phyloP scores from a whole-genome alignment of 1,140 invertebrate genomes.

The Procambarus virginalis region DNA sequence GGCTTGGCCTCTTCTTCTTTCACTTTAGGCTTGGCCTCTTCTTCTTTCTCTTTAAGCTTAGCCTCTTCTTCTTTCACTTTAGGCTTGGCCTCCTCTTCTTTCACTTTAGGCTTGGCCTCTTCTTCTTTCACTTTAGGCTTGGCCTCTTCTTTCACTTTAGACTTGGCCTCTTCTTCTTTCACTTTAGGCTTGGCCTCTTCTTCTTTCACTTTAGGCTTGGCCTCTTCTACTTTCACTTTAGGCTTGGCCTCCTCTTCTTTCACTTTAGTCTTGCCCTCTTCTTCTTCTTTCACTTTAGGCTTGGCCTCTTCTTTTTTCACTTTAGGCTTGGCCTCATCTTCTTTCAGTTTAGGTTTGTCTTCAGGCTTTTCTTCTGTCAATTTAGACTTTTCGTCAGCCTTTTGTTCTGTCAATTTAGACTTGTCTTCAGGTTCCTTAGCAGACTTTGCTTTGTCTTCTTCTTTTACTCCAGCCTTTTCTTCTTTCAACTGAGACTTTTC shows the following conservation, averaged over 20 bases:
- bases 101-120: background rate
- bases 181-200: background rate
- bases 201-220: conserved; percentile 23
- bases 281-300: background rate
- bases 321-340: background rate
- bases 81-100: background rate
- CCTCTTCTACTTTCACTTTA: conserved; percentile 9
- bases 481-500: background rate
- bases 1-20: background rate
- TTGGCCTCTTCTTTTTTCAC: background rate
- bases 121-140: background rate
- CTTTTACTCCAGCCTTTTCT: background rate
- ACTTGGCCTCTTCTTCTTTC: background rate
- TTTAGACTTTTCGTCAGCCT: background rate
- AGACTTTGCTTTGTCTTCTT: background rate
- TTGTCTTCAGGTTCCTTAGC: background rate
- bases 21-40: conserved; percentile 5
- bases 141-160: conserved; percentile 1
- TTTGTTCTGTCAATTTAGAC: background rate
- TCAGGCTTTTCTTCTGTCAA: background rate
- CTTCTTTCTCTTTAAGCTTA: background rate
- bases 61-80: background rate
- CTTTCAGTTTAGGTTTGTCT: background rate
- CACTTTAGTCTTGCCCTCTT: too few relatives aligned
- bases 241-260: background rate